Base-by-base conservation (phyloP, 2,113 vertebrate species). In the Paraplagusia blochii region DNA sequence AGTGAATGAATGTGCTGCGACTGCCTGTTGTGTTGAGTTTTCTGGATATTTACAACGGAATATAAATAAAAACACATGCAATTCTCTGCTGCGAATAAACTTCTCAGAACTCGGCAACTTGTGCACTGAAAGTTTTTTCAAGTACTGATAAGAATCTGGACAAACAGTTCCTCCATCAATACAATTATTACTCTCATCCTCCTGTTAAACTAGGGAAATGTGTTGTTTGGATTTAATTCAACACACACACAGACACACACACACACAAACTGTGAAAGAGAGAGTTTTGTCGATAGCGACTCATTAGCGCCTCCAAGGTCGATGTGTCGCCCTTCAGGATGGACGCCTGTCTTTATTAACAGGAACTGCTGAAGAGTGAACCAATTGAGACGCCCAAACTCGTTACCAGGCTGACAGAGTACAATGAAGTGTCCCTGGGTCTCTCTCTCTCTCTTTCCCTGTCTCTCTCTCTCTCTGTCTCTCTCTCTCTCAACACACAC, bases 221-320 rank as follows among this genome's bases (percentile, higher is more conserved):
- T 45, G 19, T 29, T 13, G 2, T 40, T 5, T 51, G 15, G 35
- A 49, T 40, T 58, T 29, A 68, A 44, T 63, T 38, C 50, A 59
- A 18, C 57, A 53, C 46, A 46, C 53, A 57, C 53, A 53, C 53
- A 62, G 58, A 70, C 63, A 60, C 55, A 73, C 19, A 58, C 69
- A 55, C 55, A 51, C 58, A 57, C 73, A 77, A 65, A 70, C 49
- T 29, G 22, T 29, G 22, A 29, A 29, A 29, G 22, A 29, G 22
- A 29, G 22, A 29, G 22, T 29, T 70, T 70, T 69, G 72, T 70
- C 65, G 70, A 81, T 77, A 69, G 11, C 8, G 69, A 76, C 79
- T 82, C 39, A 70, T 81, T 79, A 86, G 63, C 52, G 61, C 44
- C 63, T 66, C 78, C 82, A 89, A 84, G 86, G 88, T 85, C 72